Conservation (phyloP, 2,888 invertebrate genomes). For the Seladonia tumulorum region DNA sequence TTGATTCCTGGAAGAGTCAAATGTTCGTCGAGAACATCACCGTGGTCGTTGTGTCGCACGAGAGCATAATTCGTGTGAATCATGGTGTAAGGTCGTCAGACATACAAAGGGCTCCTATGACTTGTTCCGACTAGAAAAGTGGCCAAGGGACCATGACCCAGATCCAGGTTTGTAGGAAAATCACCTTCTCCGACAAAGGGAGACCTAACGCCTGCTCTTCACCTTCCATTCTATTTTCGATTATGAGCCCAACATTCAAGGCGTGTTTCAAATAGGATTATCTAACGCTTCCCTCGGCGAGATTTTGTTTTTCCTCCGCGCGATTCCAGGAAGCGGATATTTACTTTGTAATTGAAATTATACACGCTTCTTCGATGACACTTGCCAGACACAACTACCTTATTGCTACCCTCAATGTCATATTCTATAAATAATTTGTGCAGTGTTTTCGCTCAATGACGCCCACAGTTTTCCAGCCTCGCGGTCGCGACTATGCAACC, state of each 20-base stretch:
- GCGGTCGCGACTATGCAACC: conserved; percentile 6
- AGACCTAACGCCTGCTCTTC: not conserved
- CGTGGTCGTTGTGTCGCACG: not conserved
- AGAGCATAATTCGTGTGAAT: conserved; percentile 43
- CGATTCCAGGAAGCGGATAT: not conserved
- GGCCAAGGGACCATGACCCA: conserved; percentile 59
- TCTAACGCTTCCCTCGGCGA: not conserved
- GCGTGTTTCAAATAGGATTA: not conserved
- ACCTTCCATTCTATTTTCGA: not conserved
- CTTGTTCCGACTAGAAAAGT: conserved; percentile 43
- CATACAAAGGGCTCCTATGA: conserved; percentile 49
- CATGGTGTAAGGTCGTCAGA: conserved; percentile 25
- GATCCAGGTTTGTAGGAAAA: conserved; percentile 37
- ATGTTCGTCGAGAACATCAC: not conserved
- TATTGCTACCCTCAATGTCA: conserved; percentile 10
- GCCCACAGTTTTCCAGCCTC: conserved; percentile 22
- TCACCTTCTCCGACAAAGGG: conserved; percentile 19
- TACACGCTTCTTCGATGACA: not conserved
- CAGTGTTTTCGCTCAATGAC: conserved; percentile 24
- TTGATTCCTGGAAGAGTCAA: not conserved
- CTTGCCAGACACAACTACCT: not conserved
- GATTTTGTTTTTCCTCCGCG: not conserved
- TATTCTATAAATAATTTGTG: conserved; percentile 23
- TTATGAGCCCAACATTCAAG: not conserved
- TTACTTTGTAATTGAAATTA: conserved; percentile 26